Conservation (phyloP, 2,888 invertebrate species). For the Drosophila nr. fundita region DNA sequence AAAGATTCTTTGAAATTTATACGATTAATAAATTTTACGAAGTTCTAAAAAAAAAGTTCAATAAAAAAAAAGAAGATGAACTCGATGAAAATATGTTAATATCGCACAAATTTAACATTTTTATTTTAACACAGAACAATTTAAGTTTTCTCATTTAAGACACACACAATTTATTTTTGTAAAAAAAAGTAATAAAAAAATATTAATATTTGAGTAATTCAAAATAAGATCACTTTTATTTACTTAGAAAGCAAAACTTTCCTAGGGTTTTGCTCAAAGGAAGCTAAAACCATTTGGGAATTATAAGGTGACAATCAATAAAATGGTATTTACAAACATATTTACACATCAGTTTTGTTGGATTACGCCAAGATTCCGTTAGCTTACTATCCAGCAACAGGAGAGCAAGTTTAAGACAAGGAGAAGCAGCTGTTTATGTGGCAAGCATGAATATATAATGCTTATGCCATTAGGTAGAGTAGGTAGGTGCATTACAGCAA, state of each 20-base stretch:
- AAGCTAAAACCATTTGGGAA: neutral
- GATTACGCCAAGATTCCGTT: neutral
- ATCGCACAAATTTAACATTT: neutral
- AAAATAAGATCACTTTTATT: neutral
- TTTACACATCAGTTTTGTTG: neutral
- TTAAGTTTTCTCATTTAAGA: neutral
- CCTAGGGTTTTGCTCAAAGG: neutral
- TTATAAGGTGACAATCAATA: neutral
- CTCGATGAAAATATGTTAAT: neutral
- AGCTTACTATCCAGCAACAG: neutral
- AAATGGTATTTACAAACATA: neutral
- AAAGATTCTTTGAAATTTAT: neutral
- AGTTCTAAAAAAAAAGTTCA: neutral
- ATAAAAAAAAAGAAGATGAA: no score
- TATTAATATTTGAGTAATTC: neutral
- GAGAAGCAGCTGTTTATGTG: neutral
- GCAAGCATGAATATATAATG: neutral
- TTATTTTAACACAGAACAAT: neutral
- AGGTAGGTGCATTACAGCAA: constrained; percentile 19
- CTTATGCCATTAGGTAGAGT: neutral
- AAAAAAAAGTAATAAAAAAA: neutral
- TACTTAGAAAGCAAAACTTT: neutral
- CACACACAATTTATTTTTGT: neutral
- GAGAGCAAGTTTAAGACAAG: neutral
- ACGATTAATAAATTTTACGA: neutral